Evolutionary conservation across 2,797 vertebrate genomes (phyloP).

Genomic region (Distichodus sexfasciatus): DNA sequence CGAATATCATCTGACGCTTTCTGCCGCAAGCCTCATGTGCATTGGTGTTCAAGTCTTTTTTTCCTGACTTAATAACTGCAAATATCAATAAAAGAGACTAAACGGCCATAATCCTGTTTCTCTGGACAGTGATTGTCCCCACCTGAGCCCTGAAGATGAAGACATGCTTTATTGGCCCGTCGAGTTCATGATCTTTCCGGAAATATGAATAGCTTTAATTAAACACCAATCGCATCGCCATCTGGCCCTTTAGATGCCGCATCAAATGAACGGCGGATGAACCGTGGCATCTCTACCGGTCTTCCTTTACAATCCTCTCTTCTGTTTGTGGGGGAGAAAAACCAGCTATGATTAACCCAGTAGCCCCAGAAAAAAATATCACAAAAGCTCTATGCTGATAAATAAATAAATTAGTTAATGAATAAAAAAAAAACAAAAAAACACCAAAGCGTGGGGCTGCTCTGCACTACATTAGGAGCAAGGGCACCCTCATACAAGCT

Average conservation of each 20-base stretch:
- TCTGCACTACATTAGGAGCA: no score
- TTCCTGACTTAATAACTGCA: slow-evolving; percentile 12
- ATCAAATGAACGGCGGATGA: slow-evolving; percentile 51
- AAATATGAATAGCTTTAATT: slow-evolving; percentile 66
- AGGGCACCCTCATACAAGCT: no score
- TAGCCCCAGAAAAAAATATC: not conserved
- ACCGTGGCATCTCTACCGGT: slow-evolving; percentile 19
- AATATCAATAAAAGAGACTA: slow-evolving; percentile 36
- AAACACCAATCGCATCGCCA: slow-evolving; percentile 55
- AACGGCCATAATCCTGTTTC: slow-evolving; percentile 15
- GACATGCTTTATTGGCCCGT: slow-evolving; percentile 40
- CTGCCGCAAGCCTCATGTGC: not conserved
- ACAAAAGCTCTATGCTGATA: not conserved
- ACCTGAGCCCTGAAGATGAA: slow-evolving; percentile 40
- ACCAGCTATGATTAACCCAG: not conserved
- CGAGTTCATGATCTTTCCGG: slow-evolving; percentile 48
- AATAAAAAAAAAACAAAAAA: no score
- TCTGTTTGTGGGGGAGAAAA: slow-evolving; percentile 30
- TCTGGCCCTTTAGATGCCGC: slow-evolving; percentile 57
- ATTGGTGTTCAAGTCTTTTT: not conserved
- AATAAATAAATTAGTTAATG: not conserved
- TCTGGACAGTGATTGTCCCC: slow-evolving; percentile 36
- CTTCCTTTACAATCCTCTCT: slow-evolving; percentile 31
- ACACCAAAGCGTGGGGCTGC: no score
- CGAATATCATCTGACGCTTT: not conserved